Base-by-base conservation (phyloP, 2,888 invertebrate genomes). In the Icerya purchasi region DNA sequence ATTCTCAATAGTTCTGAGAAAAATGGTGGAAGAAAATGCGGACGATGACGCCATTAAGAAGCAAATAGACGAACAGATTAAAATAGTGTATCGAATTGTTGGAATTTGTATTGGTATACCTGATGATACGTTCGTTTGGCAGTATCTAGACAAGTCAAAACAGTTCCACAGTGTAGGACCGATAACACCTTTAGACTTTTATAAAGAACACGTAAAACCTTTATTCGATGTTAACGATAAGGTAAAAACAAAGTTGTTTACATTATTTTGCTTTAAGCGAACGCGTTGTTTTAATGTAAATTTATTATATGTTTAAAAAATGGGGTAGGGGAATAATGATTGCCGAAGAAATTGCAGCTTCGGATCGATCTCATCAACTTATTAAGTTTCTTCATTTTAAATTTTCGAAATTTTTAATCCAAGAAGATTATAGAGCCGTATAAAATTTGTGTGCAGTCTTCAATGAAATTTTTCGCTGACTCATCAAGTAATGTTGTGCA, bases 71-170 rank as follows among this genome's bases (percentile, higher is more conserved):
- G 74, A 77, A 19, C 86, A 88, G 72, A 84, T 88, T 77, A 74
- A 74, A 1, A 77, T 83, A 66, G 78, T 92, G 21, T 90, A 82
- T 72, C 79, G 85, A 66, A 81, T 92, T 58, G 81, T 88, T 56
- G 84, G 83, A 36, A 88, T 90, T 59, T 90, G 89, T 67, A 72
- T 92, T 63, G 89, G 87, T 71, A 80, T 85, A 22, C 91, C 92
- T 1, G 79, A 82, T 50, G 79, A 83, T 63, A 81, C 77, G 22
- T 84, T 92, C 69, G 83, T 79, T 1, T 91, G 84, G 79, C 86
- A 85, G 66, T 92, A 82, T 72, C 88, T 88, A 71, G 87, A 85
- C 69, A 90, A 89, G 69, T 76, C 76, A 25, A 89, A 89, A 71
- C 74, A 74, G 14, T 86, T 81, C 72, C 79, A 83, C 63, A 77